Conservation (phyloP, 2,888 invertebrate genomes). For the Hirtodrosophila cameraria region DNA sequence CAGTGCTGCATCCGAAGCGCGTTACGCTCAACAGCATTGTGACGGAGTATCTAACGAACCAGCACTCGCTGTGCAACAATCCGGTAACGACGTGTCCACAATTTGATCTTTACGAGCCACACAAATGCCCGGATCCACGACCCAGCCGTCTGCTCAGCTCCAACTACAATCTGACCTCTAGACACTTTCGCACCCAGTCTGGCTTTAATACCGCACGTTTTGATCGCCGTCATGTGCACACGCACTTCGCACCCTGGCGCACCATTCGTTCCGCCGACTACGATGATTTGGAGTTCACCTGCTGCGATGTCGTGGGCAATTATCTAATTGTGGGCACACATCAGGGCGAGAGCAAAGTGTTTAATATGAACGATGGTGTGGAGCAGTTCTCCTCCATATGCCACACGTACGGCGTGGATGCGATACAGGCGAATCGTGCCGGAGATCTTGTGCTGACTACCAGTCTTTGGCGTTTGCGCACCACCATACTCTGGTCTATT, state of each 20-base stretch:
- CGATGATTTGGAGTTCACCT: conserved; percentile 90
- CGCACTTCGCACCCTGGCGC: conserved; percentile 91
- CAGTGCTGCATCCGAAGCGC: conserved; percentile 83
- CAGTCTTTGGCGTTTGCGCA: conserved; percentile 92
- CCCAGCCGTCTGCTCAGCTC: conserved; percentile 84
- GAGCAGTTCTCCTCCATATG: conserved; percentile 92
- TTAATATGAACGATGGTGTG: conserved; percentile 92
- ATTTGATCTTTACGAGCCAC: conserved; percentile 97
- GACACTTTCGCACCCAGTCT: conserved; percentile 86
- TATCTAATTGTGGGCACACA: conserved; percentile 94
- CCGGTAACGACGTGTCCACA: conserved; percentile 99
- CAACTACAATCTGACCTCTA: conserved; percentile 89
- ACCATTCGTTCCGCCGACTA: conserved; percentile 86
- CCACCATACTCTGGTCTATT: conserved; percentile 85
- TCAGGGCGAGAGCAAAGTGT: conserved; percentile 94
- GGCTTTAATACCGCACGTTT: conserved; percentile 87
- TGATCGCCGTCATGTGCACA: conserved; percentile 93
- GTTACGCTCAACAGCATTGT: conserved; percentile 96
- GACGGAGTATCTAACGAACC: conserved; percentile 97
- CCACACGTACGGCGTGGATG: conserved; percentile 94
- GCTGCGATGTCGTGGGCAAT: conserved; percentile 87
- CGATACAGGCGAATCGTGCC: conserved; percentile 90
- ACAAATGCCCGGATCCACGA: conserved; percentile 96
- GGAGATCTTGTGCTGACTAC: conserved; percentile 93
- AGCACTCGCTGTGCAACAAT: conserved; percentile 98